Evolutionary conservation across 2,113 vertebrate genomes (phyloP).

Genomic region (Maylandia zebra): DNA sequence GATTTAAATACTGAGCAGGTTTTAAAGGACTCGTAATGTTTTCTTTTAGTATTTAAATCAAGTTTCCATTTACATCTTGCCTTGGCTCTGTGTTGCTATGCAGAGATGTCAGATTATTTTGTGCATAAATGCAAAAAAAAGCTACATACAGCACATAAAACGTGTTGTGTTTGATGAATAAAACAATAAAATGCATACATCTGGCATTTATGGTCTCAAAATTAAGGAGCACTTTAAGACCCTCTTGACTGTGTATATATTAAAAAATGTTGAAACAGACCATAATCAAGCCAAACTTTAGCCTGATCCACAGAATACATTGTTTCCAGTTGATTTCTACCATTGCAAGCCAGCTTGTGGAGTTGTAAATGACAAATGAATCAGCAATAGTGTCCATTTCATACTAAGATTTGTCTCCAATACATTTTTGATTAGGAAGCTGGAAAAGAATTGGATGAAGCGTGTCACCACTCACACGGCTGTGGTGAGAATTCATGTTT

Average conservation of each 20-base stretch:
- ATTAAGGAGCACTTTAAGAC: background rate
- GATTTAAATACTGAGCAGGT: background rate
- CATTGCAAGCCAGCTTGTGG: background rate
- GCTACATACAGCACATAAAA: background rate
- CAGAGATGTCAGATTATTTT: background rate
- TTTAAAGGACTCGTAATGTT: background rate
- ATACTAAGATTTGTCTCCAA: background rate
- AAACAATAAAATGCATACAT: background rate
- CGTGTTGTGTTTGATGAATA: background rate
- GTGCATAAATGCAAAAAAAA: background rate
- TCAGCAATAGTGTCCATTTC: background rate
- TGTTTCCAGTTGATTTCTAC: background rate
- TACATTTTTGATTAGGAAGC: background rate
- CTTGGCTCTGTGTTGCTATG: background rate
- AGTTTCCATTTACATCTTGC: background rate
- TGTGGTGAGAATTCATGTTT: background rate
- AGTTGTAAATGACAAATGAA: background rate
- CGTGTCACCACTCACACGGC: background rate
- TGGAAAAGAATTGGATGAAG: background rate
- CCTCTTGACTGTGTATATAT: background rate
- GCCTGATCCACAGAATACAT: background rate
- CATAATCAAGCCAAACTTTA: rapidly evolving
- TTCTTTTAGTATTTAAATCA: background rate
- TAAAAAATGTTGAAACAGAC: background rate
- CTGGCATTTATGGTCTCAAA: background rate